Conservation (phyloP, 35 echinoderm and acorn worm species). For the Hemicentrotus pulcherrimus region DNA sequence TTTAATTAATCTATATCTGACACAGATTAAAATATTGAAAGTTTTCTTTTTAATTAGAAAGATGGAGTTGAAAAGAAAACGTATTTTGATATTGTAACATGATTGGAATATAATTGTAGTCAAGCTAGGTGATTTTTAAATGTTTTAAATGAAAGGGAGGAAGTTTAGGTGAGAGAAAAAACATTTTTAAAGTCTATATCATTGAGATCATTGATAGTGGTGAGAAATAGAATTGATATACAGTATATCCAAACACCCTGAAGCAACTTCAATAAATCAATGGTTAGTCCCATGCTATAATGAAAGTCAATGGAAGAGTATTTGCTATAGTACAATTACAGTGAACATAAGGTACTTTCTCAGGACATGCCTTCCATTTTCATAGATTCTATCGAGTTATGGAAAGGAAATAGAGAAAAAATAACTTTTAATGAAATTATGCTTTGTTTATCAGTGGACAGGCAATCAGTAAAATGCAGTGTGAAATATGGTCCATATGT, state of each 20-base stretch:
- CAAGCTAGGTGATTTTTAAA: no score
- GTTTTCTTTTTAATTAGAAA: no score
- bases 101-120: no score
- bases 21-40: no score
- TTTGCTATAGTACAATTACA: neutral
- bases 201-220: neutral
- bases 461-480: no score
- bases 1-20: no score
- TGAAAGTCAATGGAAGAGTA: neutral
- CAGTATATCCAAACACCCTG: neutral
- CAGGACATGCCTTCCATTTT: neutral
- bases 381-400: neutral
- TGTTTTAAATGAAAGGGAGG: neutral
- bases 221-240: neutral
- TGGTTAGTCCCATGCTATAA: neutral
- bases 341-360: neutral
- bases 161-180: neutral
- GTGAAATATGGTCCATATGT: no score
- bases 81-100: no score
- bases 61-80: no score
- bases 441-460: neutral
- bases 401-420: neutral
- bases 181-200: neutral
- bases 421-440: neutral
- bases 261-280: slow-evolving; percentile 5